Evolutionary conservation across 2,888 invertebrate genomes (phyloP), one percentile per base, ranked within the genome.

Genomic region (Idaea straminata): DNA sequence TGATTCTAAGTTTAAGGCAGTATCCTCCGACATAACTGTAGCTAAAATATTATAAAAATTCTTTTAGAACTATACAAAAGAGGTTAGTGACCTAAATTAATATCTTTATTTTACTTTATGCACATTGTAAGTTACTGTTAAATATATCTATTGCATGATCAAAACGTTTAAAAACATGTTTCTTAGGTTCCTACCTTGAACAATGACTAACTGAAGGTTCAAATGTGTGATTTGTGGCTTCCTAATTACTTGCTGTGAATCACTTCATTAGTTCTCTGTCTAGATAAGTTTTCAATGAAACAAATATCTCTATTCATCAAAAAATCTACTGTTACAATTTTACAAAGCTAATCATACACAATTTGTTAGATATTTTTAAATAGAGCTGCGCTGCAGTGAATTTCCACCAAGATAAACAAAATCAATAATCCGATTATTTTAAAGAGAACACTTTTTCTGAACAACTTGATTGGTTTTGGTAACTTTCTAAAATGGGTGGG

Each of bases 1-100:
- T 72, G 94, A 90, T 79, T 95, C 95, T 60, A 87, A 70, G 64
- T 78, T 82, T 69, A 86, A 78, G 61, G 85, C 81, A 62, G 75
- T 69, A 66, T 85, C 77, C 67, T 88, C 84, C 73, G 81, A 79
- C 89, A 90, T 91, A 69, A 83, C 83, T 70, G 78, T 63, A 69
- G 78, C 88, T 89, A 73, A 57, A 82, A 83, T 5, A 15, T 3
- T 57, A 15, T 13, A 3, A 57, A 15, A 57, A 57, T 57, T 13
- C 7, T 57, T 57, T 57, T 13, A 57, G 7, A 13, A 57, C 57
- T 57, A 3, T 57, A 57, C 57, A 57, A 57, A 57, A 57, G 10
- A 0, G 13, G 47, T 7, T 47, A 47, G 47, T 47, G 47, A 47
- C 47, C 47, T 47, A 47, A 7, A 10, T 47, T 47, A 47, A 25